Conservation (phyloP, 2,113 vertebrate species). For the Aphyosemion australe region DNA sequence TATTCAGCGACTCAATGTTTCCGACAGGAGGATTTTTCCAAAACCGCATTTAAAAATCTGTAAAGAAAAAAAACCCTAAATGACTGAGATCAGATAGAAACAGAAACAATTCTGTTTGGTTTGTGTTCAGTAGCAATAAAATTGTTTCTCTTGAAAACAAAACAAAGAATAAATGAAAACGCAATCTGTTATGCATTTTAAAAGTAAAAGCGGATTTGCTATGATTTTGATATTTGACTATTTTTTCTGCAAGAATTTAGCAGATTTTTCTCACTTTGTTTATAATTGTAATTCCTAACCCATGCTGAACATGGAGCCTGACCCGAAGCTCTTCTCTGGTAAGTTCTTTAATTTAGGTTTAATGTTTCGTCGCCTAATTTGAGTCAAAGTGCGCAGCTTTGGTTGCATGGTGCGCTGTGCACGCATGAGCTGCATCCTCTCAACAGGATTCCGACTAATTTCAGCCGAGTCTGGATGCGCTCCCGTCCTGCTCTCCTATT, state of each 20-base stretch:
- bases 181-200: too few species aligned
- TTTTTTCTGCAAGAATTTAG: too few species aligned
- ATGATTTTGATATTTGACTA: too few species aligned
- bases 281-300: too few species aligned
- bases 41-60: constrained; percentile 54
- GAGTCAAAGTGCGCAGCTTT: neutral
- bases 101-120: neutral
- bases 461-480: neutral
- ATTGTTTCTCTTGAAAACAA: too few species aligned
- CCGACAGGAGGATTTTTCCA: constrained; percentile 67
- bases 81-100: constrained; percentile 1
- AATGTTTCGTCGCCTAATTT: constrained; percentile 11
- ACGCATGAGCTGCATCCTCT: constrained; percentile 1
- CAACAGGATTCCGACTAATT: neutral
- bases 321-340: too few species aligned
- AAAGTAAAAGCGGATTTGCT: too few species aligned
- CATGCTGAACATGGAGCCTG: too few species aligned
- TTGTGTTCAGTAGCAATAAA: neutral
- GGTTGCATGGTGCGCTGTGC: constrained; percentile 7
- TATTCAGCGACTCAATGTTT: constrained; percentile 69
- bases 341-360: neutral
- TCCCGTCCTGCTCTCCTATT: constrained; percentile 30
- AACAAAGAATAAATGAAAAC: too few species aligned
- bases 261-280: too few species aligned
- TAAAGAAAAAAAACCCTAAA: constrained; percentile 48